Conservation (phyloP, 2,797 vertebrate genomes). For the Pangasius sanitwongsei region DNA sequence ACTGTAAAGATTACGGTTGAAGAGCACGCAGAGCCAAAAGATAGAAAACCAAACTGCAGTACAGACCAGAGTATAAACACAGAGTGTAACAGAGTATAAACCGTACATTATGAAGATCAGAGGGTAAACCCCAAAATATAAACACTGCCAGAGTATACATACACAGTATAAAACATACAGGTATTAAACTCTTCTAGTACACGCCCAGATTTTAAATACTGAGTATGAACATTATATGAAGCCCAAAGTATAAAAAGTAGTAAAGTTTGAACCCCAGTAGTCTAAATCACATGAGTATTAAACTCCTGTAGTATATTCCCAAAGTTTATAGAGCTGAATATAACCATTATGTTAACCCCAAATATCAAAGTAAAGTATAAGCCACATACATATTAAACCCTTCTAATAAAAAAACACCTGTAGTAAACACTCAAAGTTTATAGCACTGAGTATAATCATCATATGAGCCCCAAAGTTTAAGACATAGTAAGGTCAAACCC, state of each 20-base stretch:
- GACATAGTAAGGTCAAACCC: neutral
- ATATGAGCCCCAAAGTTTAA: neutral
- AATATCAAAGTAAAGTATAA: neutral
- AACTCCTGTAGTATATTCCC: neutral
- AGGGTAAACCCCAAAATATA: conserved; percentile 10
- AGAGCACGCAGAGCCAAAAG: conserved; percentile 6
- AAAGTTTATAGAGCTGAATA: neutral
- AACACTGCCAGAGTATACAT: neutral
- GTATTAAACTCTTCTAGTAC: neutral
- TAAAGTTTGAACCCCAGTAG: too few species aligned
- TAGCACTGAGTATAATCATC: neutral
- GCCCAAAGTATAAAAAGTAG: neutral
- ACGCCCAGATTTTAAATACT: neutral
- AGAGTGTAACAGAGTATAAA: neutral
- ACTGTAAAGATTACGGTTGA: conserved; percentile 1
- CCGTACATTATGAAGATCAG: neutral
- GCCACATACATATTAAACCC: neutral
- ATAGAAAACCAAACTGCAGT: neutral
- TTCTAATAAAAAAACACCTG: neutral
- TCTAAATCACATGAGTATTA: neutral
- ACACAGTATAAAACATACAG: neutral
- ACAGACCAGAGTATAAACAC: conserved; percentile 12
- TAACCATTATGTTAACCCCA: neutral
- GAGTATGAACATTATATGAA: neutral
- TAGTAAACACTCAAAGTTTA: neutral